Conservation (phyloP, 2,888 invertebrate species). For the Oscheius onirici region DNA sequence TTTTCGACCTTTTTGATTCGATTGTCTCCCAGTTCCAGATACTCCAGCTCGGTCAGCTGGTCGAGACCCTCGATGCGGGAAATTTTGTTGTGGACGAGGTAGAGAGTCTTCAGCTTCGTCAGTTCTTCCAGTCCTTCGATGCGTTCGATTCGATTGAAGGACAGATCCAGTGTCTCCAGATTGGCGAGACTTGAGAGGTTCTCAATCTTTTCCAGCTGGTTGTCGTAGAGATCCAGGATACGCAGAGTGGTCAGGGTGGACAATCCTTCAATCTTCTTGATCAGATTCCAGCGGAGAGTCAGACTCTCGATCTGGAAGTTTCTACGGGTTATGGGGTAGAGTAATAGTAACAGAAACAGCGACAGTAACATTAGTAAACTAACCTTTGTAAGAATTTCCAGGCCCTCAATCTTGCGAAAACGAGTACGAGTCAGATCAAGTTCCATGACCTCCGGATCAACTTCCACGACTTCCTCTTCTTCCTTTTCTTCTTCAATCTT, state of each 20-base stretch:
- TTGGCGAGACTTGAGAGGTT: slow-evolving; percentile 87
- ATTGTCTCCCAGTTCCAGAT: slow-evolving; percentile 94
- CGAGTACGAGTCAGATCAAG: slow-evolving; percentile 53
- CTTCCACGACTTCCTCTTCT: slow-evolving; percentile 22
- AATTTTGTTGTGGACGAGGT: slow-evolving; percentile 75
- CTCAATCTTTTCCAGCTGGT: slow-evolving; percentile 84
- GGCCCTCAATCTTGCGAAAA: slow-evolving; percentile 52
- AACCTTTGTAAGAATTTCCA: slow-evolving; percentile 45
- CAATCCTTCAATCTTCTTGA: slow-evolving; percentile 93
- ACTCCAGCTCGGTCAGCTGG: slow-evolving; percentile 78
- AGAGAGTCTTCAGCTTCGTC: slow-evolving; percentile 72
- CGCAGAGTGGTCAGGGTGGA: slow-evolving; percentile 79
- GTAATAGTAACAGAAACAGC: too few relatives aligned
- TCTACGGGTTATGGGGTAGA: too few relatives aligned
- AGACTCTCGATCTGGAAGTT: slow-evolving; percentile 76
- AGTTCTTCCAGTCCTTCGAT: slow-evolving; percentile 72
- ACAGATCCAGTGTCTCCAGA: slow-evolving; percentile 90
- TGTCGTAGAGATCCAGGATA: slow-evolving; percentile 96
- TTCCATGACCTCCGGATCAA: slow-evolving; percentile 23
- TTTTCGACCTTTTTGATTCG: slow-evolving; percentile 77
- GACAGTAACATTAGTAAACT: too few relatives aligned
- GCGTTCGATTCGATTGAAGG: slow-evolving; percentile 83
- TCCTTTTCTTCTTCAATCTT: background rate
- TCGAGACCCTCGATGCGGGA: slow-evolving; percentile 72
- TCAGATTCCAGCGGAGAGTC: slow-evolving; percentile 92